These are phyloP conservation scores for Philopotamus ludificatus DNA, from an alignment of 1,140 invertebrate species.

Conservation along the genomic window DNA sequence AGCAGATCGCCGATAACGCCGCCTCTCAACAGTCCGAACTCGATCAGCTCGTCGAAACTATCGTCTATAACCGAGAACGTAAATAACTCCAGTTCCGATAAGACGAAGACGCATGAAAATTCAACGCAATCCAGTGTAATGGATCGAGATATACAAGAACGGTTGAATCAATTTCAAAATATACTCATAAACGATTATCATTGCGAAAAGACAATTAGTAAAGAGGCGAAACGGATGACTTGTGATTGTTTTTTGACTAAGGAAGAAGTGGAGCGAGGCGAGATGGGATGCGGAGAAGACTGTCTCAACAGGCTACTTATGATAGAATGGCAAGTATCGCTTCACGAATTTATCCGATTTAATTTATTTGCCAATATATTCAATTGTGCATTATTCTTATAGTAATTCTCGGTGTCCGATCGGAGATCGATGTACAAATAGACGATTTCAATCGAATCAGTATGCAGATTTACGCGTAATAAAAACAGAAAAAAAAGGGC, in stretches of 20 bases:
- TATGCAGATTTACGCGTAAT: conserved; percentile 87
- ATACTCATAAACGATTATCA: conserved; percentile 84
- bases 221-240: conserved; percentile 89
- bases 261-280: conserved; percentile 80
- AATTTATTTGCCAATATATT: conserved; percentile 9
- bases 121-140: conserved; percentile 49
- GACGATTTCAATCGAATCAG: conserved; percentile 85
- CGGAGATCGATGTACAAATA: conserved; percentile 88
- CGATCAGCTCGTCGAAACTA: conserved; percentile 42
- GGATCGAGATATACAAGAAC: conserved; percentile 64
- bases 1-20: conserved; percentile 51
- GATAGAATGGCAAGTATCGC: conserved; percentile 86
- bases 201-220: conserved; percentile 76
- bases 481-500: conserved; percentile 90
- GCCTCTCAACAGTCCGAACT: conserved; percentile 48
- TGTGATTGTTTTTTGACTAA: conserved; percentile 92
- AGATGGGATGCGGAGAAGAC: conserved; percentile 90
- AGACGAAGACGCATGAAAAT: conserved; percentile 24
- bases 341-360: neutral
- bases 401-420: conserved; percentile 88
- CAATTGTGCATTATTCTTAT: conserved; percentile 47
- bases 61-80: conserved; percentile 44
- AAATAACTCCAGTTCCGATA: conserved; percentile 8
- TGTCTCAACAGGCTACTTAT: conserved; percentile 95
- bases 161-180: conserved; percentile 75